Percentiles rank a stretch among this genome's conserved stretches.
Conservation (phyloP, 2,888 invertebrate species). For the Noctua pronuba region DNA sequence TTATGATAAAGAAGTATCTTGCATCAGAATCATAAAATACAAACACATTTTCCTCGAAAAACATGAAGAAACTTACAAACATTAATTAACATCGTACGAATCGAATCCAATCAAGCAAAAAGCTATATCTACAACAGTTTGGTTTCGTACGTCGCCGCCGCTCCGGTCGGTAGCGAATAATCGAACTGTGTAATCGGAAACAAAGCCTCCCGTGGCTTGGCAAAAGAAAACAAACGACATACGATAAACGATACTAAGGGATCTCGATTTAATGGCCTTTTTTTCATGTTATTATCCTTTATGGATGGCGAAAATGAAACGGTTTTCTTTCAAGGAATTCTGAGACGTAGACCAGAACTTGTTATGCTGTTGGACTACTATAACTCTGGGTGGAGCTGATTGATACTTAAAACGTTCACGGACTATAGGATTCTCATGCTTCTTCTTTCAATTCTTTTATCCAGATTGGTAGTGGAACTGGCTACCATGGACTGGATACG, state of each 20-base stretch:
- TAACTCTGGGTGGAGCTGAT: not conserved
- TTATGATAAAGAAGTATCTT: not conserved
- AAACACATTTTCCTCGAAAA: constrained; percentile 6
- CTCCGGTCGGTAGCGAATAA: constrained; percentile 39
- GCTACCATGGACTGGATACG: too few species aligned
- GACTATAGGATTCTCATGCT: not conserved
- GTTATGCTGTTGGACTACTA: not conserved
- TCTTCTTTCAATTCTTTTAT: not conserved
- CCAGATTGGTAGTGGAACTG: not conserved
- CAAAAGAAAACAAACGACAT: constrained; percentile 57
- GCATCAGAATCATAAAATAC: not conserved
- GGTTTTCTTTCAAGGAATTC: not conserved
- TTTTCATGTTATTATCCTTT: constrained; percentile 33
- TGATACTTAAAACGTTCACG: not conserved
- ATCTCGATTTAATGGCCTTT: constrained; percentile 35
- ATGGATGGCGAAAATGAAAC: not conserved
- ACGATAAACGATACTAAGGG: constrained; percentile 32
- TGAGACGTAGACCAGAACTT: not conserved
- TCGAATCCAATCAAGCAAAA: constrained; percentile 38
- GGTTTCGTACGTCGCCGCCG: constrained; percentile 30
- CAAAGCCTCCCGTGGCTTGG: constrained; percentile 48
- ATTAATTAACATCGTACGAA: constrained; percentile 34
- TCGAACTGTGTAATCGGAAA: constrained; percentile 62
- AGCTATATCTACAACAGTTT: constrained; percentile 26
- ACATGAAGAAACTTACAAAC: constrained; percentile 18